These are phyloP conservation scores for Merodon equestris DNA, from an alignment of 2,888 invertebrate species.

Conservation along the genomic window DNA sequence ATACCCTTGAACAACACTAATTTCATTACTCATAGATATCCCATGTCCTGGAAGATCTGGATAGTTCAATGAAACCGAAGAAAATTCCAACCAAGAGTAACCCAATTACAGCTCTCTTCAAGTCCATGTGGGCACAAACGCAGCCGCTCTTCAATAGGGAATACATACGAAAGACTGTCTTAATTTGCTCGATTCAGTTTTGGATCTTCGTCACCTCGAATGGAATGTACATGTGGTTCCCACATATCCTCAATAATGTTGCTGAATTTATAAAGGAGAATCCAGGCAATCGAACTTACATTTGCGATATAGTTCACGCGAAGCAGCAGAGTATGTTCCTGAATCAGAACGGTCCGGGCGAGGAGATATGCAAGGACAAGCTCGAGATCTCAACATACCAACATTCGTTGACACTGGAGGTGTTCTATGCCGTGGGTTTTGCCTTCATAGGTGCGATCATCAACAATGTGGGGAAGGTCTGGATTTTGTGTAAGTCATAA, in stretches of 20 bases:
- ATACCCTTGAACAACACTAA: not conserved
- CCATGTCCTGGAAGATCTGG: constrained; percentile 71
- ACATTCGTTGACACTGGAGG: constrained; percentile 72
- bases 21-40: constrained; percentile 58
- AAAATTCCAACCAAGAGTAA: constrained; percentile 35
- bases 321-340: constrained; percentile 66
- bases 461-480: constrained; percentile 72
- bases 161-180: constrained; percentile 72
- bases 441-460: constrained; percentile 73
- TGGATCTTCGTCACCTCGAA: constrained; percentile 75
- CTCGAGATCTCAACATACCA: constrained; percentile 74
- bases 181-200: constrained; percentile 75
- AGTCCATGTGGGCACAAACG: constrained; percentile 76
- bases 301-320: constrained; percentile 73
- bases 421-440: constrained; percentile 73
- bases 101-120: constrained; percentile 66
- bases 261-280: constrained; percentile 72
- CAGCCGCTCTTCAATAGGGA: constrained; percentile 74
- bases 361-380: constrained; percentile 71
- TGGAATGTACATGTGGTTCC: constrained; percentile 77
- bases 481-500: constrained; percentile 72
- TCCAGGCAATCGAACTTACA: constrained; percentile 71
- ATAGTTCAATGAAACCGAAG: constrained; percentile 63
- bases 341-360: constrained; percentile 1
- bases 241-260: constrained; percentile 75